Conservation (phyloP, 2,113 vertebrate genomes). For the Naja naja region DNA sequence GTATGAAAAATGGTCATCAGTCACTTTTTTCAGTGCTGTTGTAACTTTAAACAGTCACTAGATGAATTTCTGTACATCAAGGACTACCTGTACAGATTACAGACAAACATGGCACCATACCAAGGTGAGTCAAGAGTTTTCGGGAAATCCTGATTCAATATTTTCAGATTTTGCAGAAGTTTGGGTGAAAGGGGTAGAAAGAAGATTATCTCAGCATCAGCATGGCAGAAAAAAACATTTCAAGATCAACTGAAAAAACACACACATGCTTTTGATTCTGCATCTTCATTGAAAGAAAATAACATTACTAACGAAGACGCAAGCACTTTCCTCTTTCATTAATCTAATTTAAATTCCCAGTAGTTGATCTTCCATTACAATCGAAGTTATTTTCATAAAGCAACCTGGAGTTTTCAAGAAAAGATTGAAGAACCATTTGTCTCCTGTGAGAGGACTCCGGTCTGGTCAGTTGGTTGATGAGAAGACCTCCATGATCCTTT, state of each 20-base stretch:
- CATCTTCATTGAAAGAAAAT: not conserved
- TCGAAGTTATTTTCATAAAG: not conserved
- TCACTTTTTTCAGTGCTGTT: too few relatives aligned
- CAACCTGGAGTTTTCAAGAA: not conserved
- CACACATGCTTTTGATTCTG: not conserved
- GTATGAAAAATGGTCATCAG: too few relatives aligned
- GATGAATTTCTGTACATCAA: too few relatives aligned
- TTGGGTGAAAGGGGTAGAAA: not conserved
- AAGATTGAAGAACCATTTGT: too few relatives aligned
- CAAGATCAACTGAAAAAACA: not conserved
- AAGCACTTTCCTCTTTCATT: not conserved
- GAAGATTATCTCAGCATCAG: not conserved
- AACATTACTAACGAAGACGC: not conserved
- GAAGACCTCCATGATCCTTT: too few relatives aligned
- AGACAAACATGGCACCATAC: not conserved
- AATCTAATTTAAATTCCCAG: not conserved
- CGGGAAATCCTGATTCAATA: not conserved
- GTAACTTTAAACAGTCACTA: too few relatives aligned
- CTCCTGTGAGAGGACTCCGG: too few relatives aligned
- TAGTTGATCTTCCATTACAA: not conserved
- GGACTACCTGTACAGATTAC: not conserved
- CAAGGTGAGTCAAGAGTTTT: not conserved
- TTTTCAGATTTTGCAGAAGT: not conserved
- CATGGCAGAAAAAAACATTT: too few relatives aligned
- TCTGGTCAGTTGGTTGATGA: too few relatives aligned